A percentile compares a stretch with the other conserved stretches of the same genome.
Evolutionary conservation across 1,140 invertebrate genomes (phyloP).

Genomic region (Cydia strobilella): DNA sequence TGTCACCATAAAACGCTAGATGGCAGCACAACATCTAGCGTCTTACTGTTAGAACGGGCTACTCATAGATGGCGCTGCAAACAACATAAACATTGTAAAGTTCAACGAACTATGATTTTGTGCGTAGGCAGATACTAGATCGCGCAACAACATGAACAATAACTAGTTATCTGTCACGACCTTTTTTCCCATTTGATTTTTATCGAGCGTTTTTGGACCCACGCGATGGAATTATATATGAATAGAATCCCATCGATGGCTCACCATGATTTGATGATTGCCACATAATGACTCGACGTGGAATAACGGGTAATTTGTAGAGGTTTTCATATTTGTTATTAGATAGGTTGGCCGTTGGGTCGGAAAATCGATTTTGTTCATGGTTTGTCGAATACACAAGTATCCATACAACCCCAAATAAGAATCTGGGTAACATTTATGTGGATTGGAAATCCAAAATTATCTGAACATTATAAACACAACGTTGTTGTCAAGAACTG

Average conservation of each 20-base stretch:
- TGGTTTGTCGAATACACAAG: not conserved
- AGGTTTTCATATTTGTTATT: not conserved
- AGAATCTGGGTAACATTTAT: too few species aligned
- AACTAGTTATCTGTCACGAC: slow-evolving; percentile 15
- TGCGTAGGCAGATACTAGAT: slow-evolving; percentile 30
- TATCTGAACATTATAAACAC: too few species aligned
- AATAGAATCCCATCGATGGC: slow-evolving; percentile 18
- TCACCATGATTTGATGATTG: slow-evolving; percentile 25
- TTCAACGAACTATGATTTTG: slow-evolving; percentile 29
- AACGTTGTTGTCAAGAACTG: too few species aligned
- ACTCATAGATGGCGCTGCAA: slow-evolving; percentile 27
- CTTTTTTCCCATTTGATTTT: not conserved
- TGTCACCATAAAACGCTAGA: slow-evolving; percentile 32
- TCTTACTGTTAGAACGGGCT: not conserved
- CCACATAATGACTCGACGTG: slow-evolving; percentile 28
- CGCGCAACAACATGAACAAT: slow-evolving; percentile 17
- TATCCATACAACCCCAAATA: not conserved
- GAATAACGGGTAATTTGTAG: slow-evolving; percentile 16
- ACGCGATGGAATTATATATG: slow-evolving; percentile 15
- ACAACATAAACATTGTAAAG: slow-evolving; percentile 17
- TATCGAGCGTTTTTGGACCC: slow-evolving; percentile 22
- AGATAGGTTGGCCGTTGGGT: too few species aligned
- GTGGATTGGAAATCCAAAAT: too few species aligned
- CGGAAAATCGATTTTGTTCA: slow-evolving; percentile 6
- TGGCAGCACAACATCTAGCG: slow-evolving; percentile 34